Conservation (phyloP, 2,113 vertebrate species). For the Psilopsiagon aurifrons region DNA sequence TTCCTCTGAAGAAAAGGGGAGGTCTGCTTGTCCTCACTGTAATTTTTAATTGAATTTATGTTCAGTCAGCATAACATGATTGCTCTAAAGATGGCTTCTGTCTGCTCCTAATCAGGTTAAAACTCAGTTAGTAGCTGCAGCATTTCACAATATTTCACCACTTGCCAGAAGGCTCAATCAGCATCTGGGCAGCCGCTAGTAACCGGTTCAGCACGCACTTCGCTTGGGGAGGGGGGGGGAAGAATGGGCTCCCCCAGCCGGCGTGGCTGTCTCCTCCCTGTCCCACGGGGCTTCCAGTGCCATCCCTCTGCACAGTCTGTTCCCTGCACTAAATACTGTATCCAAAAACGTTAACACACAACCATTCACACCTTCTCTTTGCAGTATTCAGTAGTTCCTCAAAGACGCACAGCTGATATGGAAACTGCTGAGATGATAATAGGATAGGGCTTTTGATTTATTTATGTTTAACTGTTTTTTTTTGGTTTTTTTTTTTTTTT, state of each 20-base stretch:
- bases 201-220: accelerated
- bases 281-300: background rate
- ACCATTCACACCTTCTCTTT: background rate
- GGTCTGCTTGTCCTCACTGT: constrained; percentile 24
- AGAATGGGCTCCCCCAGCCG: background rate
- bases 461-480: background rate
- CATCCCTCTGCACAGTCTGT: accelerated
- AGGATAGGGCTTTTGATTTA: background rate
- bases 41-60: constrained; percentile 47
- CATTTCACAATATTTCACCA: background rate
- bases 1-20: background rate
- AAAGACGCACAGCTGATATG: background rate
- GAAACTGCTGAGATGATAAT: background rate
- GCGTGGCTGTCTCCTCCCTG: background rate
- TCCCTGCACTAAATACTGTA: background rate
- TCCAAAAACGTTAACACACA: background rate
- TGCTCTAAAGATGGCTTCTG: constrained; percentile 46
- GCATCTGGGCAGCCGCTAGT: background rate
- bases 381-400: background rate
- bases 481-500: background rate
- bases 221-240: background rate
- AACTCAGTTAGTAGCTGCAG: constrained; percentile 43
- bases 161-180: constrained; percentile 18
- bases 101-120: constrained; percentile 34
- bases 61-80: constrained; percentile 41